A percentile compares a stretch with the other conserved stretches of the same genome.
phyloP scores from a whole-genome alignment of 2,888 invertebrate species.

The Pristionchus mayeri region DNA sequence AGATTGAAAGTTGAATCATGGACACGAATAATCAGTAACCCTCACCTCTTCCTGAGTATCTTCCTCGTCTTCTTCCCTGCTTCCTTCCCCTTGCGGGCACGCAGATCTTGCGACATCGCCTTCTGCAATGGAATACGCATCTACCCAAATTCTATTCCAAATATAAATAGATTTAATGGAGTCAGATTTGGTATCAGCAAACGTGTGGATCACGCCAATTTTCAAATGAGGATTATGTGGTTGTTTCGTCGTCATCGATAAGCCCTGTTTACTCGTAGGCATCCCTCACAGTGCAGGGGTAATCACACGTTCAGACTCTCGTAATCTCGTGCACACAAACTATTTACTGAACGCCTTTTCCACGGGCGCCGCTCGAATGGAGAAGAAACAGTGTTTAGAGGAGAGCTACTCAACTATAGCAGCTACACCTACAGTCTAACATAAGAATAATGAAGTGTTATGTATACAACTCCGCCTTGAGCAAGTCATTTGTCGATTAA shows the following conservation, averaged over 20 bases:
- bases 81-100: constrained; percentile 23
- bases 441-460: background rate
- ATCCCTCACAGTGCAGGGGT: background rate
- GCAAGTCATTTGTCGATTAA: background rate
- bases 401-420: background rate
- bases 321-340: constrained; percentile 20
- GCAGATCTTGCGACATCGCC: constrained; percentile 27
- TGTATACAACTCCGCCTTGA: too few species aligned
- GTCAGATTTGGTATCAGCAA: too few species aligned
- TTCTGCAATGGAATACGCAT: too few species aligned
- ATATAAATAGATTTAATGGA: too few species aligned
- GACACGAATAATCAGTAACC: too few species aligned
- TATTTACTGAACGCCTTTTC: constrained; percentile 29
- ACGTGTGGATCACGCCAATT: too few species aligned
- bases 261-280: background rate
- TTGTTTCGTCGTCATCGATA: background rate
- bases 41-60: constrained; percentile 26
- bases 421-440: background rate
- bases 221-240: too few species aligned
- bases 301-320: background rate
- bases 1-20: too few species aligned
- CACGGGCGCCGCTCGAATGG: background rate
- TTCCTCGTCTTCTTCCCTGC: background rate
- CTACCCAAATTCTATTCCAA: too few species aligned
- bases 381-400: constrained; percentile 31